Percentiles rank a stretch among this genome's conserved stretches.
These are phyloP conservation scores for Pipistrellus pipistrellus DNA, from an alignment of 2,797 vertebrate species.

Conservation along the genomic window DNA sequence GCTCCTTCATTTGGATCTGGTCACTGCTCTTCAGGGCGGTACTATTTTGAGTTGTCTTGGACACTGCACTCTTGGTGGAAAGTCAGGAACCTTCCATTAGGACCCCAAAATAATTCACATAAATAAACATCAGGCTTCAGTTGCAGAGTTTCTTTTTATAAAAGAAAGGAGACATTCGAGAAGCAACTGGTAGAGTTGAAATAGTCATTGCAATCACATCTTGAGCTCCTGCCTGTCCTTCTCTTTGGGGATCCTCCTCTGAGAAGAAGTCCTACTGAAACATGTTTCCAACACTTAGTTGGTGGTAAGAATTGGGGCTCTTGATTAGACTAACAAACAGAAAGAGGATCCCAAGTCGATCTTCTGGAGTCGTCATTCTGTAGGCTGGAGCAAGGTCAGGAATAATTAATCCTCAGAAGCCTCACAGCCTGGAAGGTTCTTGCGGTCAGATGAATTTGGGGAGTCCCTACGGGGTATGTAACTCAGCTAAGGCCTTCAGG, in stretches of 20 bases:
- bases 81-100: not conserved
- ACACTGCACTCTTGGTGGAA: not conserved
- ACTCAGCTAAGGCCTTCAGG: not conserved
- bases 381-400: not conserved
- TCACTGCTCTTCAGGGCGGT: not conserved
- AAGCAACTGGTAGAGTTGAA: not conserved
- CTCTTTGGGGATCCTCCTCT: not conserved
- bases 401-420: not conserved
- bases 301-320: not conserved
- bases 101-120: not conserved
- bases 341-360: not conserved
- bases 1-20: not conserved
- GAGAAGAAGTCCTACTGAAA: not conserved
- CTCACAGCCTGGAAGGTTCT: not conserved
- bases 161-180: not conserved
- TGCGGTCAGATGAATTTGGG: not conserved
- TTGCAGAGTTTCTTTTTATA: conserved; percentile 38
- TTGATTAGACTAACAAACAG: not conserved
- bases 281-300: not conserved
- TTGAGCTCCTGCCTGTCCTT: not conserved
- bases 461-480: too few species aligned
- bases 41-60: not conserved
- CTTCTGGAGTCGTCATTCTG: not conserved
- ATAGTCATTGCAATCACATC: not conserved
- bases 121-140: not conserved